Conservation (phyloP, 2,797 vertebrate genomes). For the Etheostoma perlongum region DNA sequence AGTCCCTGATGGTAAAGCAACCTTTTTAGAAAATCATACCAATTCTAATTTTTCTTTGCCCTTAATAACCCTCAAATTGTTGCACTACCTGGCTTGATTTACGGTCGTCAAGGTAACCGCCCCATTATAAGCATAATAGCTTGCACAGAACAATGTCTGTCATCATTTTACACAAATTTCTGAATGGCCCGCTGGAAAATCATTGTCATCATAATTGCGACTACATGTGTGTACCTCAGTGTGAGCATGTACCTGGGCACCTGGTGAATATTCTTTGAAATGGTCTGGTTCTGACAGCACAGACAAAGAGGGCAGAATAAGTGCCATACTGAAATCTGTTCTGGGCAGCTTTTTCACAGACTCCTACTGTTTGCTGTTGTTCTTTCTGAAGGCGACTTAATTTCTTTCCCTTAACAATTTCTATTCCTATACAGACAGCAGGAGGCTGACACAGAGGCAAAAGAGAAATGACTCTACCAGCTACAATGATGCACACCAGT, state of each 20-base stretch:
- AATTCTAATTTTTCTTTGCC: constrained; percentile 48
- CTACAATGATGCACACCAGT: constrained; percentile 37
- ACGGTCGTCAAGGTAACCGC: constrained; percentile 73
- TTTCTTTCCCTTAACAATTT: constrained; percentile 36
- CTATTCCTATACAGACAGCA: constrained; percentile 44
- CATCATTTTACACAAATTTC: constrained; percentile 74
- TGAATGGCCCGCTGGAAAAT: constrained; percentile 60
- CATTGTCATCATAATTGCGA: constrained; percentile 72
- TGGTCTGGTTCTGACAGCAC: constrained; percentile 57
- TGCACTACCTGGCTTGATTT: constrained; percentile 64
- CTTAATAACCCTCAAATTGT: constrained; percentile 52
- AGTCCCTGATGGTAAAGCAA: constrained; percentile 41
- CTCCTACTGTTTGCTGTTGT: constrained; percentile 62
- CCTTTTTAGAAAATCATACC: constrained; percentile 55
- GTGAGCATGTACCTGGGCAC: constrained; percentile 46
- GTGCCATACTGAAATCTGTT: constrained; percentile 41
- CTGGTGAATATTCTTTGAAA: constrained; percentile 50
- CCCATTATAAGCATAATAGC: constrained; percentile 75
- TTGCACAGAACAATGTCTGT: constrained; percentile 71
- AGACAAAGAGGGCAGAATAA: constrained; percentile 56
- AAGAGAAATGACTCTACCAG: constrained; percentile 53
- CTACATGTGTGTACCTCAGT: constrained; percentile 62
- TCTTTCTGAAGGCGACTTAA: constrained; percentile 54
- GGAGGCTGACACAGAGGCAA: constrained; percentile 52
- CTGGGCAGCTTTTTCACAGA: constrained; percentile 41